These are phyloP conservation scores for Lophotriccus pileatus DNA, from an alignment of 2,797 vertebrate species.

Conservation along the genomic window DNA sequence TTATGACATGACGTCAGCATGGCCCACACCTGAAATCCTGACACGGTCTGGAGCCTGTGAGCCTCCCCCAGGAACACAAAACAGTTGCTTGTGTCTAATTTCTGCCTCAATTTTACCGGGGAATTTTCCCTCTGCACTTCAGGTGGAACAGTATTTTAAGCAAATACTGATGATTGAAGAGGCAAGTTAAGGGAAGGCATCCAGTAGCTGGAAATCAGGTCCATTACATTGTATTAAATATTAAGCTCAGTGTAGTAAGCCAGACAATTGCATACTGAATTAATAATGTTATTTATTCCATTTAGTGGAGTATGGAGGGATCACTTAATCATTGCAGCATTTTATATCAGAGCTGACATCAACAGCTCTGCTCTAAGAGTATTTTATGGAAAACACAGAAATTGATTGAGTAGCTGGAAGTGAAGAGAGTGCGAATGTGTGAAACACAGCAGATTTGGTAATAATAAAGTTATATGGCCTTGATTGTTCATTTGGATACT, in stretches of 20 bases:
- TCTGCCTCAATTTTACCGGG: neutral
- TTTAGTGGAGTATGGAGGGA: neutral
- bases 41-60: neutral
- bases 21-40: neutral
- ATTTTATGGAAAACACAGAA: neutral
- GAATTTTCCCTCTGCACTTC: neutral
- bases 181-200: slow-evolving; percentile 9
- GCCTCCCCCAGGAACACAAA: neutral
- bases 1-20: neutral
- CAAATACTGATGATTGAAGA: slow-evolving; percentile 1
- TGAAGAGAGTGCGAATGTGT: slow-evolving; percentile 15
- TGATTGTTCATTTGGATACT: neutral
- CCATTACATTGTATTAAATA: slow-evolving; percentile 29
- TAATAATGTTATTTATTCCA: slow-evolving; percentile 57
- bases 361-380: neutral
- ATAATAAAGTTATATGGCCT: neutral
- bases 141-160: slow-evolving; percentile 9
- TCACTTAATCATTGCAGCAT: neutral
- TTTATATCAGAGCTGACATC: slow-evolving; percentile 17
- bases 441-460: slow-evolving; percentile 5
- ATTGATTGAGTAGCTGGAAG: slow-evolving; percentile 12
- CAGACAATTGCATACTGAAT: slow-evolving; percentile 33
- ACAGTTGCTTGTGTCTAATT: neutral
- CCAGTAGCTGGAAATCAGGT: slow-evolving; percentile 40
- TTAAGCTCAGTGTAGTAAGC: slow-evolving; percentile 1